Evolutionary conservation across 2,113 vertebrate species (phyloP).

Genomic region (Synchiropus splendidus): DNA sequence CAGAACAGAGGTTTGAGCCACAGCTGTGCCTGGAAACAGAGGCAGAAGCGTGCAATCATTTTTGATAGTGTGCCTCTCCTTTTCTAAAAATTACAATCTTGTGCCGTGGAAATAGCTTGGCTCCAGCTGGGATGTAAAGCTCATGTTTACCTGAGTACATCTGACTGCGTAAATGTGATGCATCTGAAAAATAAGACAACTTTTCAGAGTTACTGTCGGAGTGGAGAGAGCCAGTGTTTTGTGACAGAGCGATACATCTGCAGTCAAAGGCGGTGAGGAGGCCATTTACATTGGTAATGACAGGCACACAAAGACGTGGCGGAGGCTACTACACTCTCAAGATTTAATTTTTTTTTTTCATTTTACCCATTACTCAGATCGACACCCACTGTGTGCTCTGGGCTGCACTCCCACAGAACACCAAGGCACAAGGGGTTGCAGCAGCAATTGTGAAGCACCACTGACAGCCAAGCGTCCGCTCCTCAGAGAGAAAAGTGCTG

Average conservation of each 20-base stretch:
- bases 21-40: too few species aligned
- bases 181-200: conserved; percentile 1
- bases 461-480: conserved; percentile 33
- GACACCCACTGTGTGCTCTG: conserved; percentile 44
- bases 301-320: conserved; percentile 22
- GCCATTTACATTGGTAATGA: conserved; percentile 27
- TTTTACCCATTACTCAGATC: conserved; percentile 34
- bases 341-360: conserved; percentile 22
- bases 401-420: conserved; percentile 26
- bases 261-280: conserved; percentile 9
- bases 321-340: conserved; percentile 36
- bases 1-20: too few species aligned
- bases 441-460: conserved; percentile 27
- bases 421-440: conserved; percentile 20
- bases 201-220: background rate
- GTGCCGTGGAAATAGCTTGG: too few species aligned
- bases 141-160: background rate
- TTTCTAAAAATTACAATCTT: too few species aligned
- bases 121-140: background rate
- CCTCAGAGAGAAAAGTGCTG: conserved; percentile 29
- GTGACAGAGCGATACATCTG: conserved; percentile 4
- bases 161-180: background rate
- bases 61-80: background rate
- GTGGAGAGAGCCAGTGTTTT: background rate
- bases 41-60: too few species aligned